A percentile compares a stretch with the other conserved stretches of the same genome.
phyloP scores from a whole-genome alignment of 1,140 invertebrate species.

The Sitobion miscanthi region DNA sequence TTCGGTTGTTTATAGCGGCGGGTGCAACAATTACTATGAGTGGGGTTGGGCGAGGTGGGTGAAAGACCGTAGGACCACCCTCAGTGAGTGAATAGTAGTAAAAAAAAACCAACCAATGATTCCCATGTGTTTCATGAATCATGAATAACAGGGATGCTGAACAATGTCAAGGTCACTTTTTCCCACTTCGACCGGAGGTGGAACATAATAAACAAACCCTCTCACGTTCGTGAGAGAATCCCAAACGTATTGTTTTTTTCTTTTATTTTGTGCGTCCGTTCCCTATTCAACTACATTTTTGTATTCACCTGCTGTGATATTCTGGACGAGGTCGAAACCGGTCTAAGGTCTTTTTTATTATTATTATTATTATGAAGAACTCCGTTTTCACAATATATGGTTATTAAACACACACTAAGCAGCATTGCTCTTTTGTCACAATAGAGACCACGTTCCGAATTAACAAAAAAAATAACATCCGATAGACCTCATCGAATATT shows the following conservation, averaged over 20 bases:
- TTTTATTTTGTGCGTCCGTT: not conserved
- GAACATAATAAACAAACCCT: slow-evolving; percentile 50
- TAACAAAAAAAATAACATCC: slow-evolving; percentile 12
- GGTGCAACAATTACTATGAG: not conserved
- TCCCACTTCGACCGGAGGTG: not conserved
- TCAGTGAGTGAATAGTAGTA: not conserved
- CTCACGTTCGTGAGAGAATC: slow-evolving; percentile 31
- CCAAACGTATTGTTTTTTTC: not conserved
- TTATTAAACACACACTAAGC: not conserved
- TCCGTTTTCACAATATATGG: slow-evolving; percentile 27
- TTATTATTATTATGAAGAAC: not conserved
- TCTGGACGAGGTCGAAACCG: slow-evolving; percentile 24
- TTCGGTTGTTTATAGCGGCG: not conserved
- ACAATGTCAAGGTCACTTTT: slow-evolving; percentile 54
- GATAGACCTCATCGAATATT: not conserved
- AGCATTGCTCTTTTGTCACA: not conserved
- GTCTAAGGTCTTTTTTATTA: slow-evolving; percentile 17
- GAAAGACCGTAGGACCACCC: not conserved
- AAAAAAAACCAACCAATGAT: slow-evolving; percentile 13
- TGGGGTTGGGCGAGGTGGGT: not conserved
- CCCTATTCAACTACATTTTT: not conserved
- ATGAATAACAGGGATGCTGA: slow-evolving; percentile 55
- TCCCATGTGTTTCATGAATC: slow-evolving; percentile 47
- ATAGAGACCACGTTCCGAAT: not conserved
- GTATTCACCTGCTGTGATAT: slow-evolving; percentile 46